Evolutionary conservation across 1,140 invertebrate genomes (phyloP), one percentile per base, ranked within the genome.

Genomic region (Zophobas morio): DNA sequence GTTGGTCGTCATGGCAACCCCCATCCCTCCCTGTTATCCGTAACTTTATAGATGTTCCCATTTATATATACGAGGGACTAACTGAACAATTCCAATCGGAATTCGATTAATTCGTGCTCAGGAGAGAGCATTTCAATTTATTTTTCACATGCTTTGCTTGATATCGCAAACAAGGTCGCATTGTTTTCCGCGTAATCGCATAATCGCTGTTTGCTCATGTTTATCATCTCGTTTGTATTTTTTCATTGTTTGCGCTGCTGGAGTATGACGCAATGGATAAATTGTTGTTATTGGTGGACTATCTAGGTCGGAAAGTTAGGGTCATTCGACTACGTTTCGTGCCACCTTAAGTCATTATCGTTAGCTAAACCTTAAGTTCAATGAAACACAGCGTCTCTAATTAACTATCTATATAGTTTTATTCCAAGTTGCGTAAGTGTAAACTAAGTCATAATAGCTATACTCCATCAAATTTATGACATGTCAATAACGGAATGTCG

Each of bases 161-260:
- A 63, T 63, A 63, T 63, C 34, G 32, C 57, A 63, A 63, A 63
- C 60, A 66, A 66, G 60, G 60, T 66, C 60, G 60, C 39, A 66
- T 40, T 66, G 60, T 66, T 66, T 66, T 66, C 60, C 20, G 6
- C 60, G 39, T 40, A 42, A 66, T 37, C 39, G 35, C 60, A 66
- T 66, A 66, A 66, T 66, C 60, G 39, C 8, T 66, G 60, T 66
- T 66, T 66, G 39, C 60, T 40, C 37, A 42, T 66, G 60, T 66
- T 66, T 66, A 66, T 66, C 60, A 66, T 66, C 37, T 66, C 60
- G 39, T 66, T 66, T 66, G 36, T 60, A n/a, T 42, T 66, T 66
- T 66, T 63, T 66, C 2, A 51, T 42, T 66, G 60, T 66, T 66
- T 66, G 60, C 33, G 60, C 39, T 6, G 57, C 42, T 39, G 20